Evolutionary conservation across 23 tunicate genomes (phyloP).

Genomic region (Trididemnum nubilum): DNA sequence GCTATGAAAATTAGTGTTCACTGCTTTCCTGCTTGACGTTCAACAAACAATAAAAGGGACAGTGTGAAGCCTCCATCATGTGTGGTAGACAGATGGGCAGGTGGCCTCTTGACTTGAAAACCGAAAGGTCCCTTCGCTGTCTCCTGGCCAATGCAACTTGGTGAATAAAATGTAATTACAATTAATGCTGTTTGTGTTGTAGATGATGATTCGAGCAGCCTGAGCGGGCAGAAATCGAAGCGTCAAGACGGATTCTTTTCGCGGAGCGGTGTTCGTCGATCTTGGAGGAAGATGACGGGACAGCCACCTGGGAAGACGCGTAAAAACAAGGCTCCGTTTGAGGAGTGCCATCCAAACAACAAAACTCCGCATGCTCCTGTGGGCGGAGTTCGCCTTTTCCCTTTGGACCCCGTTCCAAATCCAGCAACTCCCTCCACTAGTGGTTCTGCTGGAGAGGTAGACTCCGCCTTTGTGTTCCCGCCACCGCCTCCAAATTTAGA

Average conservation of each 20-base stretch:
- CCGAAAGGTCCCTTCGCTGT: too few relatives aligned
- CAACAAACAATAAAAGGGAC: too few relatives aligned
- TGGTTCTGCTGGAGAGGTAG: neutral
- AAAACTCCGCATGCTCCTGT: conserved; percentile 17
- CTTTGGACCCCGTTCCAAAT: neutral
- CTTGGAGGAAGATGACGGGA: conserved; percentile 65
- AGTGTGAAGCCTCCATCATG: too few relatives aligned
- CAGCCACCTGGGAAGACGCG: conserved; percentile 35
- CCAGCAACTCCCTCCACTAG: neutral
- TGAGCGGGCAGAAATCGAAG: too few relatives aligned
- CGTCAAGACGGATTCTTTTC: conserved; percentile 51
- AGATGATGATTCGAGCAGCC: too few relatives aligned
- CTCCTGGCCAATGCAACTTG: too few relatives aligned
- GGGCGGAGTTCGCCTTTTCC: conserved; percentile 32
- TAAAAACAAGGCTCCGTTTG: conserved; percentile 16
- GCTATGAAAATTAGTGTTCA: too few relatives aligned
- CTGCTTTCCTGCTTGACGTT: too few relatives aligned
- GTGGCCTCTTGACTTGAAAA: too few relatives aligned
- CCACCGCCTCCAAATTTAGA: neutral
- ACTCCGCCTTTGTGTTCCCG: conserved; percentile 17
- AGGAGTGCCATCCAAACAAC: conserved; percentile 2
- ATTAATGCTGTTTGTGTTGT: too few relatives aligned
- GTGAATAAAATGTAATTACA: too few relatives aligned
- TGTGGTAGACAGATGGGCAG: too few relatives aligned
- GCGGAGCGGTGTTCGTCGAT: conserved; percentile 67